These are phyloP conservation scores for Aptenodytes forsteri DNA, from an alignment of 2,113 vertebrate species.

Conservation along the genomic window DNA sequence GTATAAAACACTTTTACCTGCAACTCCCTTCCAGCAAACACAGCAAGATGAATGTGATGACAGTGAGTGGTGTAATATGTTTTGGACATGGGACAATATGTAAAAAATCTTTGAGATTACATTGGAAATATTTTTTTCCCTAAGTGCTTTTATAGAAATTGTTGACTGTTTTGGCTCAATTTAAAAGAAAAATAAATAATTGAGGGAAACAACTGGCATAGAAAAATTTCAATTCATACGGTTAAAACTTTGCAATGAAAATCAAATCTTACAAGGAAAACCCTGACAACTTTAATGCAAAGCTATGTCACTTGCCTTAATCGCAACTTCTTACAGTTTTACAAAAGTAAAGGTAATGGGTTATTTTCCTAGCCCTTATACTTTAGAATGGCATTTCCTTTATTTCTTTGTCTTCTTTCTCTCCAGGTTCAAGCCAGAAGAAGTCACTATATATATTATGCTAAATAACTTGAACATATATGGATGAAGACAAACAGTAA, in stretches of 20 bases:
- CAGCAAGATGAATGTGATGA: background rate
- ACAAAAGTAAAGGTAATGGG: background rate
- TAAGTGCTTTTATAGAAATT: background rate
- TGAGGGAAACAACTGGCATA: background rate
- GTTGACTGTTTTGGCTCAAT: background rate
- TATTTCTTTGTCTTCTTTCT: background rate
- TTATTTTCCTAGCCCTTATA: background rate
- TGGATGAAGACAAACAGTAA: no score
- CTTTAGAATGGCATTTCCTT: no score
- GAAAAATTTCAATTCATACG: background rate
- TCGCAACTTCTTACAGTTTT: background rate
- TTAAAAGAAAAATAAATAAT: background rate
- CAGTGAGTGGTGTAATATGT: no score
- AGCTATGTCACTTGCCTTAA: background rate
- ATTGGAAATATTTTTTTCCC: background rate
- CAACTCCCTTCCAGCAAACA: background rate
- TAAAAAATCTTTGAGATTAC: background rate
- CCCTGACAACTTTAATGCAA: background rate
- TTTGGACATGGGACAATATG: no score
- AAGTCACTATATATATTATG: no score
- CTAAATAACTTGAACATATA: background rate
- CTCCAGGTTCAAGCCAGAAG: background rate
- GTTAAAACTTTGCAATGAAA: background rate
- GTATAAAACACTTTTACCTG: background rate
- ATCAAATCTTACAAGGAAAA: background rate